phyloP scores from a whole-genome alignment of 2,113 vertebrate genomes.

The Pteropus alecto region DNA sequence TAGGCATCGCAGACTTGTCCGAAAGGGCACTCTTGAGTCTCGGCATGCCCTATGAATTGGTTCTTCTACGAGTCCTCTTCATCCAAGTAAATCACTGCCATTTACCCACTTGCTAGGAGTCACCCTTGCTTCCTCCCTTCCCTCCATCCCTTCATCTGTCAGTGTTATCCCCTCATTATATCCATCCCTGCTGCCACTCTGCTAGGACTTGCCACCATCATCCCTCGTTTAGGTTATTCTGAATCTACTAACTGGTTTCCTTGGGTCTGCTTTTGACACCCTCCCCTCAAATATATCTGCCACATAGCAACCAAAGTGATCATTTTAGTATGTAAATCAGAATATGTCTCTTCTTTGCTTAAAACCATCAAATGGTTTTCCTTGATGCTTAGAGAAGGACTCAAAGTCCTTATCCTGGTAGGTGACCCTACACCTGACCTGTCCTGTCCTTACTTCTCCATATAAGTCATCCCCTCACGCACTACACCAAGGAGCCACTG shows the following conservation, averaged over 20 bases:
- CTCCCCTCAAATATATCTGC: not conserved
- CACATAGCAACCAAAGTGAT: not conserved
- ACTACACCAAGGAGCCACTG: not conserved
- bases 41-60: fast-evolving
- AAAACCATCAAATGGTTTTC: not conserved
- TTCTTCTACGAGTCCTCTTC: not conserved
- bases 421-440: not conserved
- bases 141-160: not conserved
- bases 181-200: not conserved
- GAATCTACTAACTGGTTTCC: not conserved
- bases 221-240: not conserved
- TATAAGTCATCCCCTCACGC: too few relatives aligned
- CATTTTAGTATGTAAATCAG: not conserved
- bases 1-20: not conserved
- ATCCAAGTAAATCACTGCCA: not conserved
- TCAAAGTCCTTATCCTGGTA: not conserved
- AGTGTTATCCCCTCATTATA: not conserved
- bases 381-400: not conserved
- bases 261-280: not conserved
- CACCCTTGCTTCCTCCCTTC: not conserved
- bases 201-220: not conserved
- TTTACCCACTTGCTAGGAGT: too few relatives aligned
- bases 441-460: not conserved
- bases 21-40: not conserved
- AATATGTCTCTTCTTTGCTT: not conserved